These are phyloP conservation scores for Halcyon smyrnensis DNA, from an alignment of 2,797 vertebrate species.

Conservation along the genomic window DNA sequence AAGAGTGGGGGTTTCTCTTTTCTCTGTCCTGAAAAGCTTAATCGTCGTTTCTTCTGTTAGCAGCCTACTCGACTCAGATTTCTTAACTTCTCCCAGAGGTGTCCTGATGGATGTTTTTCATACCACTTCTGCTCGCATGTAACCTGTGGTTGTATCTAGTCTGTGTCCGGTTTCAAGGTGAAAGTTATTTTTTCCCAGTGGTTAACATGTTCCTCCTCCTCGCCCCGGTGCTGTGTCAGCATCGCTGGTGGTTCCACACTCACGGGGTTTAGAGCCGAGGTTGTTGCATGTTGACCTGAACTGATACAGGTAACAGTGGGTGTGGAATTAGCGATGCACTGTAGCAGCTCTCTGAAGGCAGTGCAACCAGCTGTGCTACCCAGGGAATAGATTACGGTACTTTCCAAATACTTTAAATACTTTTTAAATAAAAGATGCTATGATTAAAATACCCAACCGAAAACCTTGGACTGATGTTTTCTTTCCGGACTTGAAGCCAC, in stretches of 20 bases:
- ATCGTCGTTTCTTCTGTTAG: not conserved
- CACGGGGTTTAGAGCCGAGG: not conserved
- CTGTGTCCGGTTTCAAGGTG: not conserved
- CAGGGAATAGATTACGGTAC: too few relatives aligned
- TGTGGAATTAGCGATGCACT: not conserved
- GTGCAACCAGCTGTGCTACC: not conserved
- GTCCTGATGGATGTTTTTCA: not conserved
- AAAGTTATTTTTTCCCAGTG: not conserved
- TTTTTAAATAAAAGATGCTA: not conserved
- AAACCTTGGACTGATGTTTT: not conserved
- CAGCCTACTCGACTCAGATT: not conserved
- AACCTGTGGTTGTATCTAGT: not conserved
- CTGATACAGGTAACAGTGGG: fast-evolving
- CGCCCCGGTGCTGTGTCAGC: not conserved
- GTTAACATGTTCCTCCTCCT: not conserved
- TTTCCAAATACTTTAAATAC: not conserved
- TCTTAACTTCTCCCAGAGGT: not conserved
- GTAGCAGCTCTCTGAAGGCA: not conserved
- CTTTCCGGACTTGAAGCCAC: not conserved
- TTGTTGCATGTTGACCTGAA: not conserved
- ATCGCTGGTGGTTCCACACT: not conserved
- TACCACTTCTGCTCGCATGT: not conserved
- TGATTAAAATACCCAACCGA: constrained; percentile 7
- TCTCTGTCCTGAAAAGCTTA: too few relatives aligned
- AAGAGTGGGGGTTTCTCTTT: not conserved